These are phyloP conservation scores for Tenodera sinensis DNA, from an alignment of 2,888 invertebrate species.

Conservation along the genomic window DNA sequence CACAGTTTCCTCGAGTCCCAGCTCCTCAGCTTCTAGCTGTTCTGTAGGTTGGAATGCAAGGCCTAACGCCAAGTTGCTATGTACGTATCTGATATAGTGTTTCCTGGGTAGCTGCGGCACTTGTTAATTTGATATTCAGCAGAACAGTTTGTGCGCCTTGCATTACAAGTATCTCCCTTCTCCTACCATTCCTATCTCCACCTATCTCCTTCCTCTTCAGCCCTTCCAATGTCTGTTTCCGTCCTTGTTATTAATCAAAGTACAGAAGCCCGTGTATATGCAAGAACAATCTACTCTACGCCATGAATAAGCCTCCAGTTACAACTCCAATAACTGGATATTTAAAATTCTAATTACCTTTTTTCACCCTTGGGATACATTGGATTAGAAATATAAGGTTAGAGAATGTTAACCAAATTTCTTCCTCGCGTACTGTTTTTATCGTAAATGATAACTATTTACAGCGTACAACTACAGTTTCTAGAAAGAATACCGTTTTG, in stretches of 20 bases:
- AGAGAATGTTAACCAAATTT: too few species aligned
- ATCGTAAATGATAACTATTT: too few species aligned
- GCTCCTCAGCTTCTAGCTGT: neutral
- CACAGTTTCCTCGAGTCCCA: neutral
- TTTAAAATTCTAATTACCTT: neutral
- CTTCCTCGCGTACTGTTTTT: too few species aligned
- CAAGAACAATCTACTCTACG: neutral
- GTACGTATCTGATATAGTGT: neutral
- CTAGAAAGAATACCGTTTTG: too few species aligned
- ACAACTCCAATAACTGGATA: neutral
- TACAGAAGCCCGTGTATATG: neutral
- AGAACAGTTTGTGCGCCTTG: conserved; percentile 11
- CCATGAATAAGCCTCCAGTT: neutral
- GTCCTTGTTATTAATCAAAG: conserved; percentile 16
- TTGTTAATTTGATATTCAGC: conserved; percentile 32
- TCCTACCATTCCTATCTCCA: neutral
- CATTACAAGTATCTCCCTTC: conserved; percentile 7
- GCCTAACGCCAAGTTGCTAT: neutral
- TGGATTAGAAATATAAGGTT: too few species aligned
- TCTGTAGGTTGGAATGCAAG: neutral
- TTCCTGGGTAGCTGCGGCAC: neutral
- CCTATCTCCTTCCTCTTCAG: neutral
- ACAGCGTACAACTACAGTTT: too few species aligned
- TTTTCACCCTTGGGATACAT: neutral
- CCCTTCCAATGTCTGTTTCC: neutral